These are phyloP conservation scores for Hyles euphorbiae DNA, from an alignment of 1,140 invertebrate genomes.

Conservation along the genomic window DNA sequence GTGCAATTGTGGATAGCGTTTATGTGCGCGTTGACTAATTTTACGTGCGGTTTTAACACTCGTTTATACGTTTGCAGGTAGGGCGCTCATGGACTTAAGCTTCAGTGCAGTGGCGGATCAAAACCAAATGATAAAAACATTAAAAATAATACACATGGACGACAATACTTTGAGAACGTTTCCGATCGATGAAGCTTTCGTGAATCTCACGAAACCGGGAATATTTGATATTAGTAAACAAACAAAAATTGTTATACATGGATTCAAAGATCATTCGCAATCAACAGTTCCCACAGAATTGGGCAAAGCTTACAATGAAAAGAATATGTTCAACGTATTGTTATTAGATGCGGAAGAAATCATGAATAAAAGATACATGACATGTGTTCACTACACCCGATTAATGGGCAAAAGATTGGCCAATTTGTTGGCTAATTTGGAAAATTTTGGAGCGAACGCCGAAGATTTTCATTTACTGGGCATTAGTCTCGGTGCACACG, in stretches of 20 bases:
- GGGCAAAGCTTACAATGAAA: constrained; percentile 56
- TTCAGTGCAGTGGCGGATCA: constrained; percentile 43
- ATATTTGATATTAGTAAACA: constrained; percentile 64
- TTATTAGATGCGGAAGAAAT: constrained; percentile 60
- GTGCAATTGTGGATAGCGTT: too few species aligned
- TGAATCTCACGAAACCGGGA: constrained; percentile 38
- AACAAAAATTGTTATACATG: constrained; percentile 65
- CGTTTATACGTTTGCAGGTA: constrained; percentile 43
- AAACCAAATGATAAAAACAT: constrained; percentile 53
- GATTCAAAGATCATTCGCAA: constrained; percentile 59
- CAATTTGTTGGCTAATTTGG: constrained; percentile 70
- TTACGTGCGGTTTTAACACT: constrained; percentile 8
- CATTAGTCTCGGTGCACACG: constrained; percentile 79
- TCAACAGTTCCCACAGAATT: constrained; percentile 52
- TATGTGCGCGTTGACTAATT: neutral
- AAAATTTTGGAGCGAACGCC: constrained; percentile 68
- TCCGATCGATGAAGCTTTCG: constrained; percentile 51
- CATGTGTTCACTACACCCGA: constrained; percentile 56
- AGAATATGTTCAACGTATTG: constrained; percentile 62
- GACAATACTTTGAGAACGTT: constrained; percentile 34
- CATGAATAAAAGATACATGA: constrained; percentile 56
- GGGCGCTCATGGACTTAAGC: constrained; percentile 59
- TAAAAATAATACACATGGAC: constrained; percentile 56
- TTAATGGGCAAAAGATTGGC: constrained; percentile 70
- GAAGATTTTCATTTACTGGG: constrained; percentile 76